Conservation (phyloP, 2,113 vertebrate species). For the Oryzias javanicus region DNA sequence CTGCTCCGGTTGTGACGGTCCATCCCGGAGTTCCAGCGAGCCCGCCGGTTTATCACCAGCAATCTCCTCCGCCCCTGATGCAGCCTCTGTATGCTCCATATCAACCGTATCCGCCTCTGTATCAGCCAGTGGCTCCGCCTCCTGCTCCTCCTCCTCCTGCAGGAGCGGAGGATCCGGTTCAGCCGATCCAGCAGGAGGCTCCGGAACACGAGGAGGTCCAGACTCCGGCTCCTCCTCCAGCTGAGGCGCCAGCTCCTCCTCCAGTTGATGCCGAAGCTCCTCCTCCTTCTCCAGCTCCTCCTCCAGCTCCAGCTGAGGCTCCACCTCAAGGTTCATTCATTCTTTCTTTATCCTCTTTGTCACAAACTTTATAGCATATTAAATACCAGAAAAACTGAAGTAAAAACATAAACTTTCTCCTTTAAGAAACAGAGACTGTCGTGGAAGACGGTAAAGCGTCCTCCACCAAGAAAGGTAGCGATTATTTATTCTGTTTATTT, state of each 20-base stretch:
- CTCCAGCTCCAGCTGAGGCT: background rate
- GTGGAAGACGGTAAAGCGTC: constrained; percentile 39
- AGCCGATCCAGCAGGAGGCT: constrained; percentile 7
- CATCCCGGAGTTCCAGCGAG: constrained; percentile 46
- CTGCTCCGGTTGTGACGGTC: constrained; percentile 70
- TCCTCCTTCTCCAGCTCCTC: background rate
- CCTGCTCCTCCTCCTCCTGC: constrained; percentile 15
- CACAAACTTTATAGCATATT: too few species aligned
- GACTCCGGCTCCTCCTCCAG: constrained; percentile 14
- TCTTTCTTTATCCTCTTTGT: too few species aligned
- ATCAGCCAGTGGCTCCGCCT: constrained; percentile 29
- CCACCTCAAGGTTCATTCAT: too few species aligned
- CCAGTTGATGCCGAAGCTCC: constrained; percentile 19
- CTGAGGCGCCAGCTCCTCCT: constrained; percentile 5
- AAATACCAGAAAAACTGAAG: background rate
- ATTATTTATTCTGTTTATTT: background rate
- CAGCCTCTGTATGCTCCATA: constrained; percentile 40
- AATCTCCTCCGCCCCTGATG: constrained; percentile 7
- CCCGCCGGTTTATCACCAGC: constrained; percentile 46
- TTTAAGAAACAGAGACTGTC: constrained; percentile 40
- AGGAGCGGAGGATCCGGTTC: constrained; percentile 17
- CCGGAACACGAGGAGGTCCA: constrained; percentile 10
- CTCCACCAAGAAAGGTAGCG: constrained; percentile 57
- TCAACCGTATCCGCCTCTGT: constrained; percentile 18
- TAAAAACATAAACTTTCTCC: background rate